Base-by-base conservation (phyloP, 2,797 vertebrate species). In the Anguilla obscura region DNA sequence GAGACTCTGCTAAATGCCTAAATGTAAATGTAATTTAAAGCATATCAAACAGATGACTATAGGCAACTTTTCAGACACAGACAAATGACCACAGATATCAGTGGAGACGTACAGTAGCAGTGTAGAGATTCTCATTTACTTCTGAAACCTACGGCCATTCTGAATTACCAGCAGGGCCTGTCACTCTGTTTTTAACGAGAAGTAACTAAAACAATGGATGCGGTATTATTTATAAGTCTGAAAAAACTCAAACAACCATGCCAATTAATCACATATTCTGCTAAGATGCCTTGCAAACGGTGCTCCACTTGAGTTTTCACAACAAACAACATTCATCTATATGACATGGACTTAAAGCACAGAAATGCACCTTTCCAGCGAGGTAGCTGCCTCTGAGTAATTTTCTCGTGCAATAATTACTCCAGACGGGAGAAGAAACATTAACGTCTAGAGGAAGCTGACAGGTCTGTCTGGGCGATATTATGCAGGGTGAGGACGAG, bases 401-500 rank as follows among this genome's bases (percentile, higher is more conserved):
- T 50, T 71, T 74, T 18, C 85, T 56, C 74, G 7, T 36, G 27
- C 48, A 3, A 36, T 80, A 30, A 79, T 87, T 80, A 87, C 36
- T 87, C 71, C 48, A 24, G 30, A 76, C n/a, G 30, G 30, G 27
- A 30, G 71, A 56, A 74, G 33, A 52, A 74, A 54, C n/a, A 50
- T 74, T 36, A 52, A 52, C 36, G 66, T 33, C 52, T 16, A 50
- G 74, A 56, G 74, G 50, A 80, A 54, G 86, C 40, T 30, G 86
- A 87, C 71, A 33, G 63, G 16, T 74, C 40, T 40, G 86, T 54
- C 60, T 80, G 50, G 50, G 63, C 71, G 52, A 54, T 30, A 74
- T 30, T 50, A 86, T 50, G 63, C 52, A 79, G 33, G 74, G 27
- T 1, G 60, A 79, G 45, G n/a, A 87, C 14, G 36, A 58, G 52